A percentile compares a stretch with the other conserved stretches of the same genome.
These are phyloP conservation scores for Drosophila parthenogenetica DNA, from an alignment of 2,888 invertebrate species.

Conservation along the genomic window DNA sequence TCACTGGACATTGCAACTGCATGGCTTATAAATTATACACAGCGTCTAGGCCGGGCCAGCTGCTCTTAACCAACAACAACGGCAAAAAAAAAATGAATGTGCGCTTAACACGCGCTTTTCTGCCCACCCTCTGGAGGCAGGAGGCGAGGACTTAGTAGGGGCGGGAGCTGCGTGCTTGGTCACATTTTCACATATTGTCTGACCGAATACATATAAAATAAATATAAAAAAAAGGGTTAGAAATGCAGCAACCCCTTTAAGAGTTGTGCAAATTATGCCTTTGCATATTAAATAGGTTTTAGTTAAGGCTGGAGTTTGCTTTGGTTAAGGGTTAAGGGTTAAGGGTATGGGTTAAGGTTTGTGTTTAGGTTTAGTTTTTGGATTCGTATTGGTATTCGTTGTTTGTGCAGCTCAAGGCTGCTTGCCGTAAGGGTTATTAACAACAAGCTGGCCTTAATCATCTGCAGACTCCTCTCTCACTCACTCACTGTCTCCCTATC, in stretches of 20 bases:
- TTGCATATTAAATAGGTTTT: constrained; percentile 76
- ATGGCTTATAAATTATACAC: constrained; percentile 38
- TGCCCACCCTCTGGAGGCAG: constrained; percentile 8
- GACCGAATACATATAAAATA: constrained; percentile 10
- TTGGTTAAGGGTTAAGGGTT: neutral
- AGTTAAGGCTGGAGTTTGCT: constrained; percentile 13
- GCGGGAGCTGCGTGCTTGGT: constrained; percentile 60
- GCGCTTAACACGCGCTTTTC: constrained; percentile 67
- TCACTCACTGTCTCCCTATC: constrained; percentile 12
- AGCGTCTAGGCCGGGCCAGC: constrained; percentile 37
- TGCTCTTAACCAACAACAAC: constrained; percentile 24
- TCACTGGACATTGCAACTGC: constrained; percentile 79
- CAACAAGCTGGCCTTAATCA: constrained; percentile 60
- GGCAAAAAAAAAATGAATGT: constrained; percentile 67
- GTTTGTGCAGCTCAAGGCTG: constrained; percentile 45
- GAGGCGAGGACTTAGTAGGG: neutral
- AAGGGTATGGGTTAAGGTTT: constrained; percentile 1
- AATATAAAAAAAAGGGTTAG: constrained; percentile 55
- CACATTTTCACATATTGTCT: constrained; percentile 71
- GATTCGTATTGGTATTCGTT: constrained; percentile 19
- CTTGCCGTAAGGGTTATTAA: constrained; percentile 31
- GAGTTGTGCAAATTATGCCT: constrained; percentile 75
- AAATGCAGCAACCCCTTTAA: constrained; percentile 65
- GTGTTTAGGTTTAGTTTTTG: neutral
- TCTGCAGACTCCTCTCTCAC: constrained; percentile 40